Evolutionary conservation across 2,888 invertebrate genomes (phyloP).

Genomic region (Leptopilina syphax): DNA sequence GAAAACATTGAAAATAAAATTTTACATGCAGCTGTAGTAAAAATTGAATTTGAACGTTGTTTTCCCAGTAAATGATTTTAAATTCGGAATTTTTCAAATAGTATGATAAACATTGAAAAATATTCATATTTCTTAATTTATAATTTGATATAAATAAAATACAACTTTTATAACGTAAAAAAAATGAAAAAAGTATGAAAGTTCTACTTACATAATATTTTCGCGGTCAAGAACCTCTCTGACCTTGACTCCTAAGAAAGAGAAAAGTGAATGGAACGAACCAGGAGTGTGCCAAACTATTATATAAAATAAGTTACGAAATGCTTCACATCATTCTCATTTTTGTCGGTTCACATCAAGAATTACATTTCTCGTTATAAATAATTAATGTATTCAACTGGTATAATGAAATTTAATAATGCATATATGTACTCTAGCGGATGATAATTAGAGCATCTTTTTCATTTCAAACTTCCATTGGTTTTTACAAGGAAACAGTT

Average conservation of each 20-base stretch:
- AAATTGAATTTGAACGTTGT: neutral
- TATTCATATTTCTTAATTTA: no score
- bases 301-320: conserved; percentile 27
- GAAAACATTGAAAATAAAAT: neutral
- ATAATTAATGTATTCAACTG: neutral
- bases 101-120: no score
- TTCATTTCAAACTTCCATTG: no score
- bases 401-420: conserved; percentile 9
- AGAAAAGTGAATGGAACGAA: conserved; percentile 41
- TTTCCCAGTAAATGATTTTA: neutral
- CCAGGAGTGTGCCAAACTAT: conserved; percentile 27
- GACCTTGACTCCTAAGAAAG: conserved; percentile 17
- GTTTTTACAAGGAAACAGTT: no score
- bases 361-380: neutral
- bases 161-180: neutral
- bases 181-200: conserved; percentile 4
- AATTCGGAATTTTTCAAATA: neutral
- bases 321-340: conserved; percentile 7
- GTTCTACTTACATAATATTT: conserved; percentile 2
- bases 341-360: neutral
- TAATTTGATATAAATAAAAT: no score
- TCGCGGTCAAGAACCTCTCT: conserved; percentile 39
- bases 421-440: neutral
- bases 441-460: neutral
- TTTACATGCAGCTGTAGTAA: neutral